Percentiles rank a stretch among this genome's conserved stretches.
Conservation (phyloP, 2,888 invertebrate species). For the Philonicus albiceps region DNA sequence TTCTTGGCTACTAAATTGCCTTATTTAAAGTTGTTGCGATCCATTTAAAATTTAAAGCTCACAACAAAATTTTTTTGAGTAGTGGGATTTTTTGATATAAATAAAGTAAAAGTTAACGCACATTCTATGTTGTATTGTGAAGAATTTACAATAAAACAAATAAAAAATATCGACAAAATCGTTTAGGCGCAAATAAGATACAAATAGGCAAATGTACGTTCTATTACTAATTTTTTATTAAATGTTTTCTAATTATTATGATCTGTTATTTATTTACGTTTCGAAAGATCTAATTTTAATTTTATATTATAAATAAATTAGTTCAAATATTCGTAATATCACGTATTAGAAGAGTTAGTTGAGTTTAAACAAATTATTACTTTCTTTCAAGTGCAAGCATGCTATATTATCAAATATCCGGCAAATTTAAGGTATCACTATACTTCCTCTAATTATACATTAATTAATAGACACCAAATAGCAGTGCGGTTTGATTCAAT, state of each 20-base stretch:
- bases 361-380: too few relatives aligned
- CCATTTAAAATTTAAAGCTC: not conserved
- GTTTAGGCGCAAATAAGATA: not conserved
- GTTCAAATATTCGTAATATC: not conserved
- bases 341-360: not conserved
- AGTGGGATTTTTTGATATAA: not conserved
- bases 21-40: too few relatives aligned
- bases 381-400: not conserved
- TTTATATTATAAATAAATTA: not conserved
- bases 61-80: not conserved
- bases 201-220: not conserved
- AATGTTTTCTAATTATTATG: too few relatives aligned
- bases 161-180: too few relatives aligned
- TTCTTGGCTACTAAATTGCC: too few relatives aligned
- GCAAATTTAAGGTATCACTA: not conserved
- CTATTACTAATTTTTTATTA: not conserved
- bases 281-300: not conserved
- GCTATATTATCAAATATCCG: not conserved
- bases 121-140: not conserved
- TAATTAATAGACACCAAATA: not conserved
- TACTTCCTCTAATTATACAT: not conserved
- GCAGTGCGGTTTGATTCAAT: not conserved
- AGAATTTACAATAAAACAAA: not conserved
- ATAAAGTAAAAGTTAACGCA: not conserved
- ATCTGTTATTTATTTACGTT: not conserved